phyloP scores from a whole-genome alignment of 2,797 vertebrate species.

The Danio aesculapii region DNA sequence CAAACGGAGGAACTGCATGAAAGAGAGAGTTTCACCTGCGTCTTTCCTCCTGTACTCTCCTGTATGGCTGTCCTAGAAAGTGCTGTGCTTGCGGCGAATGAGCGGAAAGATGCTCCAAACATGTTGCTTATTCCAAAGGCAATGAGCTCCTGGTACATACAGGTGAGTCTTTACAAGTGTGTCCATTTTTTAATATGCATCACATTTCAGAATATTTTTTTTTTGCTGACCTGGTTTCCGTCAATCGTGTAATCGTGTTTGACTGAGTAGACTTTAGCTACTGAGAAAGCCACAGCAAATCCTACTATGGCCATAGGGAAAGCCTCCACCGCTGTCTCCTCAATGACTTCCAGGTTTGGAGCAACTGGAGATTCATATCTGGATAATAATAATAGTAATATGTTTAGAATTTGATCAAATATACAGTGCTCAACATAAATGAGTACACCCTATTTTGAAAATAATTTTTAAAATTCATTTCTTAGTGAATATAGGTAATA shows the following conservation, averaged over 20 bases:
- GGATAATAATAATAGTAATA: neutral
- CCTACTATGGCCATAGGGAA: slow-evolving; percentile 90
- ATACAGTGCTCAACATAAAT: too few species aligned
- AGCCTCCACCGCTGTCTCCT: slow-evolving; percentile 78
- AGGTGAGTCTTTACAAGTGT: neutral
- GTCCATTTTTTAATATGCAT: neutral
- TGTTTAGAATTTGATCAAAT: too few species aligned
- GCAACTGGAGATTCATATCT: slow-evolving; percentile 85
- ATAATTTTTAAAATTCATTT: too few species aligned
- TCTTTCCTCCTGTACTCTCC: slow-evolving; percentile 95
- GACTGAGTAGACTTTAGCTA: slow-evolving; percentile 92
- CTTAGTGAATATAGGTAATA: too few species aligned
- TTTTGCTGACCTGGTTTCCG: slow-evolving; percentile 86
- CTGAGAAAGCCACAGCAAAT: slow-evolving; percentile 92
- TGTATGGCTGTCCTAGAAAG: slow-evolving; percentile 93
- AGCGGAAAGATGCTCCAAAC: slow-evolving; percentile 86
- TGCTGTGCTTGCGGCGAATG: slow-evolving; percentile 90
- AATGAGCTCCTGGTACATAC: slow-evolving; percentile 85
- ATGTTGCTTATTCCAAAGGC: slow-evolving; percentile 93
- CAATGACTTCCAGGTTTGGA: slow-evolving; percentile 78
- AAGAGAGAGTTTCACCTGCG: slow-evolving; percentile 82
- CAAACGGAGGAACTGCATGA: neutral
- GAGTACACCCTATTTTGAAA: too few species aligned
- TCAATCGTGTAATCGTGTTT: slow-evolving; percentile 93
- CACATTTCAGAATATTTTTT: neutral